Evolutionary conservation across 2,888 invertebrate genomes (phyloP).

Genomic region (Drosophila histrio): DNA sequence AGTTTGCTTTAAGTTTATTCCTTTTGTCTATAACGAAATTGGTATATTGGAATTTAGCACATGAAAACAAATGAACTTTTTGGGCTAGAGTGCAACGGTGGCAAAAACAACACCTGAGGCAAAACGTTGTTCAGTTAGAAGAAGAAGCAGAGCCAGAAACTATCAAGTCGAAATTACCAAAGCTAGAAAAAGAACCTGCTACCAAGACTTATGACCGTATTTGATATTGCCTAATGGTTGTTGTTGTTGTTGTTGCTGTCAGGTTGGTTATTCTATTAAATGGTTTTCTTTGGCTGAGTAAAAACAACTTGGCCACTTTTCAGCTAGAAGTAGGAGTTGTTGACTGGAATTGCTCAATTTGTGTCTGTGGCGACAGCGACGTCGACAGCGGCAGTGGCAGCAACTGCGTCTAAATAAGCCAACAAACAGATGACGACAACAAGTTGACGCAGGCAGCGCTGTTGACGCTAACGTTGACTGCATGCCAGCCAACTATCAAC

Average conservation of each 20-base stretch:
- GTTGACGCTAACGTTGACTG: constrained; percentile 49
- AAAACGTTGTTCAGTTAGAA: constrained; percentile 1
- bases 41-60: constrained; percentile 5
- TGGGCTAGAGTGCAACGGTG: constrained; percentile 5
- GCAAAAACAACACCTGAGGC: constrained; percentile 23
- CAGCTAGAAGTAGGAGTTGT: constrained; percentile 78
- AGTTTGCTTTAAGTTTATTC: background rate
- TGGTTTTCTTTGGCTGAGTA: constrained; percentile 61
- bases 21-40: background rate
- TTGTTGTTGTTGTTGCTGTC: constrained; percentile 43
- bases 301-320: constrained; percentile 72
- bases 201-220: constrained; percentile 74
- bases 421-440: constrained; percentile 44
- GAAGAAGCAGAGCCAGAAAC: constrained; percentile 9
- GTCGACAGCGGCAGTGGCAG: constrained; percentile 3
- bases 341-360: constrained; percentile 80
- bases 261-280: constrained; percentile 62
- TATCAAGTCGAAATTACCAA: constrained; percentile 66
- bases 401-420: constrained; percentile 44
- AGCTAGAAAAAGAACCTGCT: constrained; percentile 74
- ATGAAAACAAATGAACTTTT: constrained; percentile 5
- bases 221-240: constrained; percentile 71
- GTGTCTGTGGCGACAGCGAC: constrained; percentile 53
- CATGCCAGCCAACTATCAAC: constrained; percentile 40
- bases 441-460: constrained; percentile 21